phyloP scores from a whole-genome alignment of 92 coral and sea anemone genomes.

The Micromussa lordhowensis region DNA sequence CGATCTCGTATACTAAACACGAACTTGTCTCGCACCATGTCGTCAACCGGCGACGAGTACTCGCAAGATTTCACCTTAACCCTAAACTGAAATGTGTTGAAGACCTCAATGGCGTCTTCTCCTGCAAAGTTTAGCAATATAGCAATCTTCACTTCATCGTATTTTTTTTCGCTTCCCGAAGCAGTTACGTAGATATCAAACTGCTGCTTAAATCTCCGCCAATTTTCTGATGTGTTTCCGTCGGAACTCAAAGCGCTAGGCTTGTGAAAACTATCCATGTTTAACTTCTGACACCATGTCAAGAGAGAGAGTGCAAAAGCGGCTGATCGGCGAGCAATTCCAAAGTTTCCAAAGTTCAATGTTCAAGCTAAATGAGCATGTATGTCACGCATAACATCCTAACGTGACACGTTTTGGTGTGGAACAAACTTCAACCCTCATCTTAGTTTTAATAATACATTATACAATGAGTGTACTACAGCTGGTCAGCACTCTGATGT shows the following conservation, averaged over 20 bases:
- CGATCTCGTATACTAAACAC: slow-evolving; percentile 4
- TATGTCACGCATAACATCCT: too few species aligned
- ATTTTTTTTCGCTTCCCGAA: slow-evolving; percentile 44
- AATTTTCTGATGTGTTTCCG: slow-evolving; percentile 49
- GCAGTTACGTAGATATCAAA: slow-evolving; percentile 49
- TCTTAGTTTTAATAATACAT: too few species aligned
- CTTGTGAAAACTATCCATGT: slow-evolving; percentile 41
- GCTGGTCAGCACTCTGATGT: too few species aligned
- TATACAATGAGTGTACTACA: too few species aligned
- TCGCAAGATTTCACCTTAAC: not conserved
- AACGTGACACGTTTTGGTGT: too few species aligned
- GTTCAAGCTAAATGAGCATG: too few species aligned
- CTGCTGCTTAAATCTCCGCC: slow-evolving; percentile 58
- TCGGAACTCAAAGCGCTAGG: slow-evolving; percentile 42
- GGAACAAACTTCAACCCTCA: too few species aligned
- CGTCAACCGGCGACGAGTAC: slow-evolving; percentile 3
- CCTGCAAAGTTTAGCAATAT: too few species aligned
- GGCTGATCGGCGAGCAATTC: too few species aligned
- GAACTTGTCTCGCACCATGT: not conserved
- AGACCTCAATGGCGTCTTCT: slow-evolving; percentile 53
- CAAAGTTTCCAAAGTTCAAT: too few species aligned
- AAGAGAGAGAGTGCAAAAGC: too few species aligned
- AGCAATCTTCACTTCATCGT: slow-evolving; percentile 36
- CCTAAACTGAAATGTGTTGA: slow-evolving; percentile 48
- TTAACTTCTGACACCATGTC: slow-evolving; percentile 38